A percentile compares a stretch with the other conserved stretches of the same genome.
These are phyloP conservation scores for Tinea semifulvella DNA, from an alignment of 2,888 invertebrate species.

Conservation along the genomic window DNA sequence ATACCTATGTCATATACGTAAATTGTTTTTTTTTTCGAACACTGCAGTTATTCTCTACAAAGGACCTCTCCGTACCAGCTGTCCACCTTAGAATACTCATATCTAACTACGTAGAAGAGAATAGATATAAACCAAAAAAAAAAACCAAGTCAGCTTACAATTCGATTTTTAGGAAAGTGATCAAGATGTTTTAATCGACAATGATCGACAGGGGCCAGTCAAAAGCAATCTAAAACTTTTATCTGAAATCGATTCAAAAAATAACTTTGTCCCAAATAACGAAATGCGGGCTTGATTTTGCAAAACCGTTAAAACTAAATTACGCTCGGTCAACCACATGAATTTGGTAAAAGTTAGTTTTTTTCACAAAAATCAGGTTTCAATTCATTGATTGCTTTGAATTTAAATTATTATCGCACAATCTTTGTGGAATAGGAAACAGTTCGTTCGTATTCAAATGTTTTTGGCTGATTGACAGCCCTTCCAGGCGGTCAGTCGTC, in stretches of 20 bases:
- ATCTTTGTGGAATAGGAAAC: slow-evolving; percentile 52
- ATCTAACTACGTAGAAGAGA: no score
- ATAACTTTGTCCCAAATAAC: neutral
- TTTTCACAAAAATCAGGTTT: slow-evolving; percentile 42
- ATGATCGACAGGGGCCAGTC: slow-evolving; percentile 16
- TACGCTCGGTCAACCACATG: slow-evolving; percentile 40
- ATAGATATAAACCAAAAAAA: no score
- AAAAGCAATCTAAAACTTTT: slow-evolving; percentile 16
- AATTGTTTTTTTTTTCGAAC: no score
- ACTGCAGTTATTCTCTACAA: no score
- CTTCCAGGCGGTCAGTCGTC: slow-evolving; percentile 55
- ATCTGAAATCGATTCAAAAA: neutral
- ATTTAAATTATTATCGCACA: slow-evolving; percentile 49
- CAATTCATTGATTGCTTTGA: slow-evolving; percentile 48
- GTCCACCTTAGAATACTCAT: no score
- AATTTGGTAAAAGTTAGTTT: slow-evolving; percentile 32
- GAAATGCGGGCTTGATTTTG: slow-evolving; percentile 15
- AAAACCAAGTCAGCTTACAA: no score
- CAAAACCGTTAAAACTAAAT: slow-evolving; percentile 45
- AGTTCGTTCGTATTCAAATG: slow-evolving; percentile 50
- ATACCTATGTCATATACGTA: no score
- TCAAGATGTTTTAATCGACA: no score
- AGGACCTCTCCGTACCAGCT: no score
- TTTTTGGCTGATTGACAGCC: slow-evolving; percentile 54
- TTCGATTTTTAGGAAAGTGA: no score